Percentiles rank a stretch among this genome's conserved stretches.
Conservation (phyloP, 2,113 vertebrate species). For the Mastomys coucha region DNA sequence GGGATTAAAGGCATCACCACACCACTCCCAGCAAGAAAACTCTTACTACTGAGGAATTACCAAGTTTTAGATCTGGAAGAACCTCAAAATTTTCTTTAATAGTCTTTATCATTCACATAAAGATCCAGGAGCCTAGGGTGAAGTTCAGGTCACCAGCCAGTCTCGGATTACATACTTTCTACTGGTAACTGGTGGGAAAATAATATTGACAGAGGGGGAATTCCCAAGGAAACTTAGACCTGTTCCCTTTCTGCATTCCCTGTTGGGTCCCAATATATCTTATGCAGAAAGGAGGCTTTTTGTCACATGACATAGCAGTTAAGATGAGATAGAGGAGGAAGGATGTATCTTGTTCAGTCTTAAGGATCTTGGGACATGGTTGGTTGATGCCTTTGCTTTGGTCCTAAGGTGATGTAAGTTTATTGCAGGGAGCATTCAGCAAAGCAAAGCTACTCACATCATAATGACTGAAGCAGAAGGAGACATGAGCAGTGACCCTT, state of each 20-base stretch:
- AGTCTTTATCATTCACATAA: conserved; percentile 17
- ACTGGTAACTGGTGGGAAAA: neutral
- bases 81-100: conserved; percentile 2
- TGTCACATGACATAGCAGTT: neutral
- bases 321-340: neutral
- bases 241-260: neutral
- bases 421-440: neutral
- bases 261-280: neutral
- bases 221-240: neutral
- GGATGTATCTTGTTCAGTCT: neutral
- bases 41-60: neutral
- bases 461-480: neutral
- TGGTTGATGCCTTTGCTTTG: neutral
- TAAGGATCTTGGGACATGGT: neutral
- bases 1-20: neutral
- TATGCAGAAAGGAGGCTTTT: neutral
- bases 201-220: neutral
- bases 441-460: neutral
- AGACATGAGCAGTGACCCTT: neutral
- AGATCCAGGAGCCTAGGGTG: neutral
- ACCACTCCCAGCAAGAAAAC: neutral
- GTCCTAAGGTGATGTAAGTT: neutral
- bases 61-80: neutral
- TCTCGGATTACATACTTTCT: neutral
- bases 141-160: neutral